phyloP scores from a whole-genome alignment of 2,797 vertebrate species.

The Lerista edwardsae region DNA sequence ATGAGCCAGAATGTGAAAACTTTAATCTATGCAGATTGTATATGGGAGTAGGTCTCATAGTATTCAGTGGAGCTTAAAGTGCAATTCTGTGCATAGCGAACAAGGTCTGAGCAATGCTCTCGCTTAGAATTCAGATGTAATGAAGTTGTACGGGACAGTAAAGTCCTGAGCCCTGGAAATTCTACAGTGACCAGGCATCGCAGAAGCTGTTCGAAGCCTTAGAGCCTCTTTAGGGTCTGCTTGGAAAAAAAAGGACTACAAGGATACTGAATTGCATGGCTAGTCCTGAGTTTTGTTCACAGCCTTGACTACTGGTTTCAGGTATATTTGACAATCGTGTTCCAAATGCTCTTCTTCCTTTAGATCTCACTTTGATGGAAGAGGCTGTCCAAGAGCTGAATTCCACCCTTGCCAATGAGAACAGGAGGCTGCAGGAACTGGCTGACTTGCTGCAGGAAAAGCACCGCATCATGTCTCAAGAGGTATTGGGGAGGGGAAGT shows the following conservation, averaged over 20 bases:
- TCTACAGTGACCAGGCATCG: neutral
- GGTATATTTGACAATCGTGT: neutral
- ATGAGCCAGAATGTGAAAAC: no score
- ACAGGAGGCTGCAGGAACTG: constrained; percentile 87
- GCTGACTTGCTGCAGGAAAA: constrained; percentile 92
- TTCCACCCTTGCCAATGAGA: constrained; percentile 86
- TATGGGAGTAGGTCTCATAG: no score
- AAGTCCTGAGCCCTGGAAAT: neutral
- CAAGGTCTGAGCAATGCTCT: neutral
- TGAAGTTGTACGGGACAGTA: neutral
- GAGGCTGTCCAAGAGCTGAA: constrained; percentile 83
- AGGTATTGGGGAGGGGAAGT: constrained; percentile 76
- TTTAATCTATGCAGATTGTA: no score
- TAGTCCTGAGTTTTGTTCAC: neutral
- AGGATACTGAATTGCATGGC: neutral
- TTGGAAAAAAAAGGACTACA: neutral
- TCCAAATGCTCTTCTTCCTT: neutral
- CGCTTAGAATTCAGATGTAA: no score
- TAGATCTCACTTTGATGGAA: constrained; percentile 76
- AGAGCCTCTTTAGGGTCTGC: neutral
- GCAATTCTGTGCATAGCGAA: neutral
- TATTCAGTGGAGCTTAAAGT: no score
- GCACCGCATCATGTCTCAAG: constrained; percentile 91
- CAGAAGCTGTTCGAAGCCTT: neutral
- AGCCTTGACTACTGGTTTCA: neutral